Evolutionary conservation across 1,140 invertebrate species (phyloP), one percentile per base, ranked within the genome.

Genomic region (Zaprionus lachaisei): DNA sequence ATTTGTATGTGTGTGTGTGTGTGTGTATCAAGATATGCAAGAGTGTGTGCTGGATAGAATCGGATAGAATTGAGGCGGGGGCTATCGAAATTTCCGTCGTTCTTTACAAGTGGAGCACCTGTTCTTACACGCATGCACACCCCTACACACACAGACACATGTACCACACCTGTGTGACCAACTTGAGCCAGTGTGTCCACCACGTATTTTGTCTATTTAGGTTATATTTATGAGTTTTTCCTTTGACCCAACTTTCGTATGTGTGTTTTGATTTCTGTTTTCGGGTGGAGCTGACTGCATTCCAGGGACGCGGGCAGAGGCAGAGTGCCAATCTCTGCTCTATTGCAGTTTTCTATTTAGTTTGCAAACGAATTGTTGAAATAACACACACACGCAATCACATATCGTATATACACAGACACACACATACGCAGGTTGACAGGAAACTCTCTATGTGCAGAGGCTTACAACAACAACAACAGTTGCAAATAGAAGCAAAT

Each of bases 401-500:
- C 5, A 41, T 26, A 15, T 34, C 17, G 15, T 63, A 72, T 63
- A 60, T 76, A 78, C 56, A 54, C 44, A 64, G 61, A 66, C 38
- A 55, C 44, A 60, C 49, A 72, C 22, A 72, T 41, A 58, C 24
- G 57, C 11, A 28, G 7, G 41, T n/a, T n/a, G 24, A 11, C 38
- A 65, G 15, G 34, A 41, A 76, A 20, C 58, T 72, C 55, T 66
- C 64, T 84, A 90, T 90, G 54, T 90, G 68, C 69, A 68, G 47
- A 75, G 72, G 66, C 73, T 85, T 90, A 84, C 84, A 84, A 61
- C 73, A 77, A 74, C 72, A 78, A 80, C 73, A 68, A 73, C 37
- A 44, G n/a, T 51, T 24, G 51, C 31, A 81, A 79, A 61, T 57
- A 65, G 60, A 79, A 81, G 82, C 82, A 85, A 85, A 79, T 89